Evolutionary conservation across 2,888 invertebrate species (phyloP).

Genomic region (Leptinotarsa juncta): DNA sequence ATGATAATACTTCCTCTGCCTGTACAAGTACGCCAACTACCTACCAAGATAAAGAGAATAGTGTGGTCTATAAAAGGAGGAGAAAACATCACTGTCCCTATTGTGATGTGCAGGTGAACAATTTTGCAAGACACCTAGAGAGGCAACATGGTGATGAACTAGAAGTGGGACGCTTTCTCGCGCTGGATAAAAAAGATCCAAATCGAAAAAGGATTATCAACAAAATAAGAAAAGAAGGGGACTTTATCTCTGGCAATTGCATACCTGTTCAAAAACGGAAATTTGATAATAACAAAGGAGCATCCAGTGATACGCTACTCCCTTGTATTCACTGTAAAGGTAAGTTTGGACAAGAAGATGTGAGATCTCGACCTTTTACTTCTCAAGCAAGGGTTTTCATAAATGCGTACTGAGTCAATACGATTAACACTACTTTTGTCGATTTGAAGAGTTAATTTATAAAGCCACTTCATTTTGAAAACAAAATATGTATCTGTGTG

Average conservation of each 20-base stretch:
- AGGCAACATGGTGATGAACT: slow-evolving; percentile 32
- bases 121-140: slow-evolving; percentile 36
- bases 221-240: slow-evolving; percentile 30
- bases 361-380: no score
- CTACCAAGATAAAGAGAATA: no score
- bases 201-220: slow-evolving; percentile 37
- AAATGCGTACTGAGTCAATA: no score
- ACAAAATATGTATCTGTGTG: no score
- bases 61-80: background rate
- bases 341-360: no score
- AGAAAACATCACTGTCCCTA: slow-evolving; percentile 32
- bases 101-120: slow-evolving; percentile 26
- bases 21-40: no score
- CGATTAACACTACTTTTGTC: no score
- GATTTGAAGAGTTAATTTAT: no score
- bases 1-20: no score
- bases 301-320: background rate
- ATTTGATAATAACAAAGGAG: no score
- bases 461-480: no score
- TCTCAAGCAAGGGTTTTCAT: no score
- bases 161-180: slow-evolving; percentile 27
- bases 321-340: background rate
- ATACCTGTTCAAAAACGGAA: slow-evolving; percentile 24
- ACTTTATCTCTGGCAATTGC: slow-evolving; percentile 22
- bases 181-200: slow-evolving; percentile 25